Evolutionary conservation across 2,797 vertebrate genomes (phyloP).

Genomic region (Myripristis jacobus): DNA sequence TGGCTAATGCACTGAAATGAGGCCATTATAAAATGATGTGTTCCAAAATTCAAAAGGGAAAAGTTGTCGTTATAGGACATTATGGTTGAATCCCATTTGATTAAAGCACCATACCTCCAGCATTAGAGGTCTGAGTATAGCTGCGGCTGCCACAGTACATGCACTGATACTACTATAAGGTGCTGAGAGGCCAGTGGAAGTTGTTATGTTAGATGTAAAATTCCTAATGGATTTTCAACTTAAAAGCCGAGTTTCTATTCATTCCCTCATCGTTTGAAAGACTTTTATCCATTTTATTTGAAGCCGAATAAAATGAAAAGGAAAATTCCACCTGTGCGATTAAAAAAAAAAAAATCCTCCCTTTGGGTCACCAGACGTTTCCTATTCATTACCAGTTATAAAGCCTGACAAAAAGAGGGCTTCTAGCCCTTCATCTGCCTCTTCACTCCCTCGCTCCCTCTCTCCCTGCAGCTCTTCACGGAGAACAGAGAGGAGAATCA

Average conservation of each 20-base stretch:
- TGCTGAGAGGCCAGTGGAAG: background rate
- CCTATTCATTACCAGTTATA: conserved; percentile 79
- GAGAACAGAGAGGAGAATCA: conserved; percentile 68
- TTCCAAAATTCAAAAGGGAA: background rate
- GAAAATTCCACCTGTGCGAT: conserved; percentile 63
- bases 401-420: conserved; percentile 76
- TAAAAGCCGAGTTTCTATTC: conserved; percentile 5
- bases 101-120: no score
- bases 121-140: no score
- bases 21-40: background rate
- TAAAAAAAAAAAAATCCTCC: conserved; percentile 24
- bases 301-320: conserved; percentile 17
- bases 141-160: background rate
- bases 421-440: conserved; percentile 76
- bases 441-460: conserved; percentile 65
- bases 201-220: background rate
- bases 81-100: no score
- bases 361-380: conserved; percentile 75
- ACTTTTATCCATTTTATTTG: background rate
- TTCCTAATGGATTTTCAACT: background rate
- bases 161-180: no score
- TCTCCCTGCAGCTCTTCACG: conserved; percentile 60
- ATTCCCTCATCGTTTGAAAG: conserved; percentile 1
- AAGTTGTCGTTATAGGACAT: no score
- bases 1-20: background rate